Conservation (phyloP, 2,797 vertebrate species). For the Eptatretus atami region DNA sequence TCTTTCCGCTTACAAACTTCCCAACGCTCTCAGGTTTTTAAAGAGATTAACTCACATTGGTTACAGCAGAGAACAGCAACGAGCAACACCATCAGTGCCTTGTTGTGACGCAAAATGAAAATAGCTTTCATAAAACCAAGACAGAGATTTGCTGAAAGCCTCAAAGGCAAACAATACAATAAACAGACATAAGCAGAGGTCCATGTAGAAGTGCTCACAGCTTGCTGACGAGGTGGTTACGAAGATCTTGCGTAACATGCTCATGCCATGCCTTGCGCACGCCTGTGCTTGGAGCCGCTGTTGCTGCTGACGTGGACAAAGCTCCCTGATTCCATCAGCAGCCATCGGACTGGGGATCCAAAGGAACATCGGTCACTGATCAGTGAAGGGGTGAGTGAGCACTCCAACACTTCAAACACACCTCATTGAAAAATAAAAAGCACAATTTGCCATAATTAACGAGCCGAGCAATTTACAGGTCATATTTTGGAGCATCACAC, state of each 20-base stretch:
- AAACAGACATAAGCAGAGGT: too few relatives aligned
- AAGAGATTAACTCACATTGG: too few relatives aligned
- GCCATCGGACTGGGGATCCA: conserved; percentile 49
- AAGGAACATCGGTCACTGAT: conserved; percentile 8
- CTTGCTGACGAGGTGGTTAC: conserved; percentile 71
- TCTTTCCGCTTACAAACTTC: too few relatives aligned
- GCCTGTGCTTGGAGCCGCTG: conserved; percentile 34
- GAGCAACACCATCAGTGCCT: too few relatives aligned
- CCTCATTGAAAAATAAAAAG: neutral
- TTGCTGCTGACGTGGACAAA: conserved; percentile 12
- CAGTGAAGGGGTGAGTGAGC: neutral
- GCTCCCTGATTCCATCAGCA: conserved; percentile 31
- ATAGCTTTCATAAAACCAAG: too few relatives aligned
- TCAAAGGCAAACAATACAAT: too few relatives aligned
- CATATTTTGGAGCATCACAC: neutral
- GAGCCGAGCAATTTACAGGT: too few relatives aligned
- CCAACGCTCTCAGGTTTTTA: too few relatives aligned
- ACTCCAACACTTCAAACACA: neutral
- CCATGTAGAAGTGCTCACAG: conserved; percentile 23
- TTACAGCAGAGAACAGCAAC: too few relatives aligned
- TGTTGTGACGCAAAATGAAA: too few relatives aligned
- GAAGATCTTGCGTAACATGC: conserved; percentile 68
- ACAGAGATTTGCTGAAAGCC: too few relatives aligned
- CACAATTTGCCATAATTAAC: conserved; percentile 2
- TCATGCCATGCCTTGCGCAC: conserved; percentile 83